These are phyloP conservation scores for Prunella himalayana DNA, from an alignment of 2,113 vertebrate species.

Conservation along the genomic window DNA sequence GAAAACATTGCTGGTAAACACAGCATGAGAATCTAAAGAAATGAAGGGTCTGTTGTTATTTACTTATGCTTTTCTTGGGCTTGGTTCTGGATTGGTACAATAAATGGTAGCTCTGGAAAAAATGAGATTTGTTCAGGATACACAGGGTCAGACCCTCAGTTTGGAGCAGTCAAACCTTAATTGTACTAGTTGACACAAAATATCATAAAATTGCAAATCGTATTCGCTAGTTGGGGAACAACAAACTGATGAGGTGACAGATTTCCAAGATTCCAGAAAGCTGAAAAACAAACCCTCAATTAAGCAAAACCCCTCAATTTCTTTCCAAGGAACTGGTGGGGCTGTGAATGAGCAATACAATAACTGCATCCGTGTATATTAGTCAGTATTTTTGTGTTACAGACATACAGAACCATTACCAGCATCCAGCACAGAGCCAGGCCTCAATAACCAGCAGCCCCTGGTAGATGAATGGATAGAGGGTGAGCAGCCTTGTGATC, in stretches of 20 bases:
- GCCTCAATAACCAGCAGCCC: not conserved
- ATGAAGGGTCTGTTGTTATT: not conserved
- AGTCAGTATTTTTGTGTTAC: not conserved
- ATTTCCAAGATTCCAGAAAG: not conserved
- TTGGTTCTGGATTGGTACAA: not conserved
- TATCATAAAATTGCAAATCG: not conserved
- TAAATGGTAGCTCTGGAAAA: not conserved
- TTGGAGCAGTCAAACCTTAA: not conserved
- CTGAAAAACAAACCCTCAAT: not conserved
- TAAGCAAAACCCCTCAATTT: not conserved
- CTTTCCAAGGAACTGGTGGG: not conserved
- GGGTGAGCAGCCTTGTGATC: not conserved
- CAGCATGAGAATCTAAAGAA: not conserved
- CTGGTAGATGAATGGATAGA: not conserved
- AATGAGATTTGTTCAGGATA: not conserved
- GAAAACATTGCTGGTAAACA: not conserved
- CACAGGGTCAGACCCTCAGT: not conserved
- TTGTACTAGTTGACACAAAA: not conserved
- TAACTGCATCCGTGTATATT: not conserved
- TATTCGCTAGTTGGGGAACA: fast-evolving
- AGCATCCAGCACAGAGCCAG: not conserved
- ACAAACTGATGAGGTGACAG: not conserved
- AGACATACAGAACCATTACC: not conserved
- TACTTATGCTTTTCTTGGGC: not conserved
- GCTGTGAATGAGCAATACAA: fast-evolving